These are phyloP conservation scores for Gymnoscelis rufifasciata DNA, from an alignment of 2,888 invertebrate genomes.

Conservation along the genomic window DNA sequence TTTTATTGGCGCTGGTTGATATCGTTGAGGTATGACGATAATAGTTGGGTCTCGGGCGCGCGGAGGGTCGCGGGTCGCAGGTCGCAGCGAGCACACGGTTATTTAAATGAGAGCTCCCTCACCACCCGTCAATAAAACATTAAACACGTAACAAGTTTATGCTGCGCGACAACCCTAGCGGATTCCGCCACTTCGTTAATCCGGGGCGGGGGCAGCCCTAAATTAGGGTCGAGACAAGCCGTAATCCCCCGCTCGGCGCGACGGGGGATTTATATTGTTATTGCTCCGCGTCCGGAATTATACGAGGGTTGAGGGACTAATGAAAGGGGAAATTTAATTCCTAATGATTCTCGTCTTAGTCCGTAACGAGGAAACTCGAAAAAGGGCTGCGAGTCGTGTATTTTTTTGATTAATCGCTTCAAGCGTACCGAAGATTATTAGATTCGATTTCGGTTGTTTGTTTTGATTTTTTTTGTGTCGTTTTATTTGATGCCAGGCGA, in stretches of 20 bases:
- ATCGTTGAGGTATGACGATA: constrained; percentile 20
- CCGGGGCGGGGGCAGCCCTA: constrained; percentile 78
- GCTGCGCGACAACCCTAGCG: constrained; percentile 78
- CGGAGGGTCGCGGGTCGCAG: constrained; percentile 38
- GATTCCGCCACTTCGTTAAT: constrained; percentile 79
- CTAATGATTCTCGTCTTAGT: constrained; percentile 80
- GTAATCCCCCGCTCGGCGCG: constrained; percentile 79
- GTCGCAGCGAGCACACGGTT: constrained; percentile 52
- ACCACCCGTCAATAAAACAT: constrained; percentile 78
- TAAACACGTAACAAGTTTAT: constrained; percentile 79
- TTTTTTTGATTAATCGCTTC: constrained; percentile 73
- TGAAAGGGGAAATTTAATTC: constrained; percentile 80
- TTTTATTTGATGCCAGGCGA: constrained; percentile 46
- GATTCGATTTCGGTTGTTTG: constrained; percentile 55
- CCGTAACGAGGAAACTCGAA: constrained; percentile 79
- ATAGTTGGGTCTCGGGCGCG: constrained; percentile 19
- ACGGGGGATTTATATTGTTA: constrained; percentile 80
- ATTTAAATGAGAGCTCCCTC: constrained; percentile 74
- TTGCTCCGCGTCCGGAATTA: constrained; percentile 79
- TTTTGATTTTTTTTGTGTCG: constrained; percentile 47
- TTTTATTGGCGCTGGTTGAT: constrained; percentile 1
- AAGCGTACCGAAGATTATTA: constrained; percentile 61
- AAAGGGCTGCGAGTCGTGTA: constrained; percentile 71
- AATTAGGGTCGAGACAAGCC: constrained; percentile 80
- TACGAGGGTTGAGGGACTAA: constrained; percentile 80